Conservation (phyloP, 2,888 invertebrate species). For the Amblyteles armatorius region DNA sequence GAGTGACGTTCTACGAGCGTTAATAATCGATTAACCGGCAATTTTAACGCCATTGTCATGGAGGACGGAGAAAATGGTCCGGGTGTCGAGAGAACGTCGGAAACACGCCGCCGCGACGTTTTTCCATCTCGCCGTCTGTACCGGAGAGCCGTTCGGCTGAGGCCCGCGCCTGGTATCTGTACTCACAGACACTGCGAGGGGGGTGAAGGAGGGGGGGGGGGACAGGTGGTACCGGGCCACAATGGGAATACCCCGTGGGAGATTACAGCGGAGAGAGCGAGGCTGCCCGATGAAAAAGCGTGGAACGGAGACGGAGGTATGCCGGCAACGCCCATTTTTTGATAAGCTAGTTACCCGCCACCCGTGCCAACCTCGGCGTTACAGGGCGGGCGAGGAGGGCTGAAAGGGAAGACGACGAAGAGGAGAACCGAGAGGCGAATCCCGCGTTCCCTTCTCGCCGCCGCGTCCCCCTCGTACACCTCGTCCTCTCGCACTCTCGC, state of each 20-base stretch:
- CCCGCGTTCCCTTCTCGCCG: constrained; percentile 41
- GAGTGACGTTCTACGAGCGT: not conserved
- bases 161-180: constrained; percentile 40
- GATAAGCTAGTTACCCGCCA: constrained; percentile 85
- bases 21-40: not conserved
- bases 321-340: constrained; percentile 85
- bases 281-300: constrained; percentile 55
- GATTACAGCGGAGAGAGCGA: constrained; percentile 65
- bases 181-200: constrained; percentile 64
- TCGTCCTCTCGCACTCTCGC: constrained; percentile 61
- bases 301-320: constrained; percentile 78
- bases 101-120: constrained; percentile 37
- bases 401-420: constrained; percentile 64
- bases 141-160: constrained; percentile 44
- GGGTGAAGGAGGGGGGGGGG: constrained; percentile 13
- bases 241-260: constrained; percentile 78
- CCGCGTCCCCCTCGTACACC: constrained; percentile 59
- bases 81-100: constrained; percentile 37
- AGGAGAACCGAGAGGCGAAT: constrained; percentile 60
- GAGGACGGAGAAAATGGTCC: constrained; percentile 11
- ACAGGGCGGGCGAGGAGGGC: constrained; percentile 66
- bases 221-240: constrained; percentile 78
- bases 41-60: not conserved
- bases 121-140: constrained; percentile 38
- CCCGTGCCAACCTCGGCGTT: constrained; percentile 73